Evolutionary conservation across 2,113 vertebrate species (phyloP).

Genomic region (Cavia aperea): DNA sequence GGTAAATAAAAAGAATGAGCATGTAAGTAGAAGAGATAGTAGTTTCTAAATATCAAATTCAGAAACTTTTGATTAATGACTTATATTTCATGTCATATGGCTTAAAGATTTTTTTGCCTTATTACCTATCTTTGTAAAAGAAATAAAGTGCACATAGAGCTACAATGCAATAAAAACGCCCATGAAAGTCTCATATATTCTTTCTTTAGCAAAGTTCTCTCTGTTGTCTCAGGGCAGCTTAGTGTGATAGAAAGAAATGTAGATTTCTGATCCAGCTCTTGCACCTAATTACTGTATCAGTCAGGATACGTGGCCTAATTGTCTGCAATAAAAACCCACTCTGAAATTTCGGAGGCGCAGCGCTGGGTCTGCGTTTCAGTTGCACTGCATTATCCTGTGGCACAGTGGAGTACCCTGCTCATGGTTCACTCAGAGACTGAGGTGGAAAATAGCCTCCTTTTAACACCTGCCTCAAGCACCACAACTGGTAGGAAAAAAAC

Average conservation of each 20-base stretch:
- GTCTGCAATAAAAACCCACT: neutral
- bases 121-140: neutral
- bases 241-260: neutral
- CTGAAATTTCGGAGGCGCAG: neutral
- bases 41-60: neutral
- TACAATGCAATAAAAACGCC: neutral
- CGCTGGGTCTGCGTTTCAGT: neutral
- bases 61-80: slow-evolving; percentile 28
- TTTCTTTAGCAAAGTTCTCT: neutral
- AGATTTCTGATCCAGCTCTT: neutral
- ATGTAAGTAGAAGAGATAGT: neutral
- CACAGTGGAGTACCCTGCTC: fast-evolving
- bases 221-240: neutral
- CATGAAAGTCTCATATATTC: neutral
- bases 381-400: fast-evolving
- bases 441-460: neutral
- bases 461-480: neutral
- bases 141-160: neutral
- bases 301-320: neutral
- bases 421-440: neutral
- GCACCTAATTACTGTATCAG: neutral
- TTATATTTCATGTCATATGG: neutral
- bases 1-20: neutral
- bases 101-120: neutral
- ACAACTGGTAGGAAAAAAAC: neutral